A percentile compares a stretch with the other conserved stretches of the same genome.
Conservation (phyloP, 2,888 invertebrate species). For the Cactoblastis cactorum region DNA sequence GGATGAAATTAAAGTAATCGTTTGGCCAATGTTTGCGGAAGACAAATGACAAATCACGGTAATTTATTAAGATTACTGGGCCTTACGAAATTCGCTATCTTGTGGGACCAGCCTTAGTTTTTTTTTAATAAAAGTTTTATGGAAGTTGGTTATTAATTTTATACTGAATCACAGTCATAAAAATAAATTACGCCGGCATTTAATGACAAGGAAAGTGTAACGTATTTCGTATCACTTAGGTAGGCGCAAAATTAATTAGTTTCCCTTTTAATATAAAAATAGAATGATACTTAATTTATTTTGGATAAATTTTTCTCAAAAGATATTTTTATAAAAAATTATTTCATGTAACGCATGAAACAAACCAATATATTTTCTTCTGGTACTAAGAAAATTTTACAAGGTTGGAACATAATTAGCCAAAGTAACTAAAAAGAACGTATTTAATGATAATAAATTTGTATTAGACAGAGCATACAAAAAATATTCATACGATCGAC, state of each 20-base stretch:
- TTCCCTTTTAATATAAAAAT: no score
- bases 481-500: background rate
- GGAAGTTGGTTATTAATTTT: background rate
- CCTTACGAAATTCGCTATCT: slow-evolving; percentile 9
- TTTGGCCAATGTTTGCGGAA: background rate
- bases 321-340: no score
- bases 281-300: no score
- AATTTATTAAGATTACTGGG: slow-evolving; percentile 9
- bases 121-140: slow-evolving; percentile 4
- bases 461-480: background rate
- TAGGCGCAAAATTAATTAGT: no score
- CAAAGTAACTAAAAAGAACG: no score
- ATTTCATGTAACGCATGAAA: no score
- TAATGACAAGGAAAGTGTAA: background rate
- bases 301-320: no score
- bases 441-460: background rate
- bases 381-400: no score
- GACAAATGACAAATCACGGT: background rate
- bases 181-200: background rate
- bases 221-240: no score
- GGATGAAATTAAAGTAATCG: background rate
- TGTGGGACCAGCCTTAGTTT: background rate
- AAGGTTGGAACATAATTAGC: no score
- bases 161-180: background rate
- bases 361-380: no score